Conservation (phyloP, 2,797 vertebrate genomes). For the Artibeus jamaicensis region DNA sequence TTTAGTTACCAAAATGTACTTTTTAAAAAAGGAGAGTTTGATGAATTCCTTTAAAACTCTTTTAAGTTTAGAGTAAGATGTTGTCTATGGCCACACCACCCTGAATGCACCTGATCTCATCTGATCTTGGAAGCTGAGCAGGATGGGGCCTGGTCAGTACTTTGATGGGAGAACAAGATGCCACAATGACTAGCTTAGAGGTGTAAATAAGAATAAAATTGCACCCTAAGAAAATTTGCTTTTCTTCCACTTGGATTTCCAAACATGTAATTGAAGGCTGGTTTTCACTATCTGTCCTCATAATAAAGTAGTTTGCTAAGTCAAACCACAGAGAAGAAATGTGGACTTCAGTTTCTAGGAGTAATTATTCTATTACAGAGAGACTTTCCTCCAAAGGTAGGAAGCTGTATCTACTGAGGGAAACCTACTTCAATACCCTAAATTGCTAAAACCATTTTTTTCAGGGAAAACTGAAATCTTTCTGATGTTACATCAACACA, state of each 20-base stretch:
- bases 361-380: neutral
- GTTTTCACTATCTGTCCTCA: neutral
- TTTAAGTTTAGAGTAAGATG: neutral
- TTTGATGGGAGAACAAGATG: neutral
- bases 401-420: neutral
- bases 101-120: no score
- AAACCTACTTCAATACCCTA: neutral
- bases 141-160: no score
- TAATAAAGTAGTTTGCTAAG: neutral
- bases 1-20: neutral
- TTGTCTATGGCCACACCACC: neutral
- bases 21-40: neutral
- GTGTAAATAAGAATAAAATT: neutral
- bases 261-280: neutral
- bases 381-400: neutral
- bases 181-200: neutral
- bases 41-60: constrained; percentile 9
- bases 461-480: neutral
- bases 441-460: neutral
- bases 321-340: neutral
- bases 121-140: no score
- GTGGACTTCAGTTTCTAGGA: neutral
- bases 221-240: neutral
- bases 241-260: neutral
- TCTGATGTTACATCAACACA: neutral